Percentiles rank a stretch among this genome's conserved stretches.
Evolutionary conservation across 1,140 invertebrate genomes (phyloP).

Genomic region (Heliothis virescens): DNA sequence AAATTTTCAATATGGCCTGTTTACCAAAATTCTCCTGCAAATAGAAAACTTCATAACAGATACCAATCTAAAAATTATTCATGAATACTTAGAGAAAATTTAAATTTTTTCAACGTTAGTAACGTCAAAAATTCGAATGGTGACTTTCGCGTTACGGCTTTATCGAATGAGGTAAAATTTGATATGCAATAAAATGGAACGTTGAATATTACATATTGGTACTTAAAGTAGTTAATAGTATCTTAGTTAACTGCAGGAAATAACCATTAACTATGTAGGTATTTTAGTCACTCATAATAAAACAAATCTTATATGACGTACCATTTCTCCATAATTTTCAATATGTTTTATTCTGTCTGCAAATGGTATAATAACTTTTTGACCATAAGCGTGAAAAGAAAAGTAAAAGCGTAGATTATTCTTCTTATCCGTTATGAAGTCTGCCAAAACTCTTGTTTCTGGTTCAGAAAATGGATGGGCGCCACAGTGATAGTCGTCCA

Average conservation of each 20-base stretch:
- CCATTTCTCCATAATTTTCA: constrained; percentile 76
- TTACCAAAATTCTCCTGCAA: constrained; percentile 79
- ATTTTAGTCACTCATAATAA: constrained; percentile 36
- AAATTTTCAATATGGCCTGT: constrained; percentile 76
- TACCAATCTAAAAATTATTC: no score
- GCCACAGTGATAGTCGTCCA: constrained; percentile 90
- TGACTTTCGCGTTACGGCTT: no score
- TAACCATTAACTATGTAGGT: no score
- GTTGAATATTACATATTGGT: no score
- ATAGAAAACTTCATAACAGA: no score
- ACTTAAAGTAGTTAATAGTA: no score
- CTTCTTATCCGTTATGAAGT: constrained; percentile 75
- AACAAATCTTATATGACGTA: constrained; percentile 41
- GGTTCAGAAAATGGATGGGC: constrained; percentile 90
- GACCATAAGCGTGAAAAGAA: constrained; percentile 85
- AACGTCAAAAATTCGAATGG: no score
- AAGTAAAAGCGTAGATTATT: constrained; percentile 84
- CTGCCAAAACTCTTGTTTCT: constrained; percentile 88
- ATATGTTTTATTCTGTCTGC: constrained; percentile 71
- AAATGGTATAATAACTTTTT: constrained; percentile 79
- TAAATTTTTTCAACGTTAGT: no score
- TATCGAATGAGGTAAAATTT: no score
- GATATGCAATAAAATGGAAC: no score
- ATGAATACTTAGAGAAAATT: no score
- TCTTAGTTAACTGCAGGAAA: no score